Evolutionary conservation across 2,888 invertebrate species (phyloP), one percentile per base, ranked within the genome.

Genomic region (Meliscaeva auricollis): DNA sequence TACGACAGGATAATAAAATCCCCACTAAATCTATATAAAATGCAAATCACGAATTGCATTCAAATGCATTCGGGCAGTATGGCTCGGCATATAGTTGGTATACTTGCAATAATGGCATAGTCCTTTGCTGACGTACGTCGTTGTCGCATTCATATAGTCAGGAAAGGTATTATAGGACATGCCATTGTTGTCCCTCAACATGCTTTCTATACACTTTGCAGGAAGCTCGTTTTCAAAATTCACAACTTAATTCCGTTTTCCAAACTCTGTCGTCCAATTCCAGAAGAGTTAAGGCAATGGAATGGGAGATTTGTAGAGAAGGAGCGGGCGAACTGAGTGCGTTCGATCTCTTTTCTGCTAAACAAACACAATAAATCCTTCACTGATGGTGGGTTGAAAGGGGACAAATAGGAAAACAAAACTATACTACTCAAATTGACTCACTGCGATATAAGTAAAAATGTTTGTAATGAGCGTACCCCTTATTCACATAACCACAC

Each of bases 41-140:
- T 85, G 85, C 85, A 85, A 85, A 85, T 85, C 85, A 81, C 73
- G 81, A 85, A 77, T 77, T 85, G 85, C 81, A 85, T 85, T 85
- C 81, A 62, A 81, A 85, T 85, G 76, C 80, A 85, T 80, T 85
- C 80, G 76, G 62, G 72, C 80, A 74, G 52, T 54, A 56, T 62
- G 60, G 74, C 68, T 66, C 6, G 35, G 50, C 48, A 48, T 66
- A 17, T n/a, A n/a, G 17, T 11, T 15, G 9, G 46, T 68, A 15
- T 50, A 52, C 52, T 52, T 41, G 62, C 62, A 75, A 70, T 76
- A 76, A 35, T 69, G 48, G 50, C 50, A 38, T 26, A 66, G 73
- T 69, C 58, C 60, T 68, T 32, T 72, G 66, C 69, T 76, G 70
- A 72, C 72, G 48, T 54, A 50, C 46, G 75, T 64, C 13, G 5